Percentiles rank a stretch among this genome's conserved stretches.
phyloP scores from a whole-genome alignment of 2,797 vertebrate species.

The Furcifer pardalis region DNA sequence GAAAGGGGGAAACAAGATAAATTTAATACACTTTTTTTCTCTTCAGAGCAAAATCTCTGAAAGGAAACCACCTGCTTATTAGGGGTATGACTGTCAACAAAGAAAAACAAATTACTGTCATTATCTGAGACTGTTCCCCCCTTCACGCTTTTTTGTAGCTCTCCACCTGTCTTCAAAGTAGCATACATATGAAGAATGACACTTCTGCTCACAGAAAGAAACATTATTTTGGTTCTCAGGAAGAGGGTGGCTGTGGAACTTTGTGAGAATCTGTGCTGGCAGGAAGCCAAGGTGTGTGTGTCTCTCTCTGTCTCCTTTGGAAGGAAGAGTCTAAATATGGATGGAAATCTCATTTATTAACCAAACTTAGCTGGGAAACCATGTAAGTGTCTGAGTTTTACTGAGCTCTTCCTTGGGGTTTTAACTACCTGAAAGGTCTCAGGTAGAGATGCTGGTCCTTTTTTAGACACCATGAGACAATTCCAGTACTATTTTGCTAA shows the following conservation, averaged over 20 bases:
- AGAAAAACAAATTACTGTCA: constrained; percentile 39
- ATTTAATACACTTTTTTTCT: not conserved
- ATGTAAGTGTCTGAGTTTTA: not conserved
- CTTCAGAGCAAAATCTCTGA: constrained; percentile 23
- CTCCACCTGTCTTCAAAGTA: not conserved
- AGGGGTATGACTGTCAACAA: constrained; percentile 27
- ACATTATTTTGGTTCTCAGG: constrained; percentile 18
- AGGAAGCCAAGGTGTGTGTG: not conserved
- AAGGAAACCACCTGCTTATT: constrained; percentile 52
- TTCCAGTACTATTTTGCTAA: not conserved
- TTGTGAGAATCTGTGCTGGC: not conserved
- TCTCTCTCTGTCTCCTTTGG: not conserved
- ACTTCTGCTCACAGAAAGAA: not conserved
- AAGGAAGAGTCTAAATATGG: not conserved
- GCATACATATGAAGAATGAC: not conserved
- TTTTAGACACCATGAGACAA: not conserved
- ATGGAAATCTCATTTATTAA: not conserved
- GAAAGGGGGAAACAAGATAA: not conserved
- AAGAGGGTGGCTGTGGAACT: constrained; percentile 1
- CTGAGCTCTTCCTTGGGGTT: not conserved
- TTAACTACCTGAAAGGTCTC: not conserved
- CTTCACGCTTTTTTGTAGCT: accelerated
- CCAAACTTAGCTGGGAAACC: not conserved
- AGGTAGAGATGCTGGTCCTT: not conserved
- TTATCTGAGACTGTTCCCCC: constrained; percentile 30